Evolutionary conservation across 1,140 invertebrate genomes (phyloP).

Genomic region (Atta texana): DNA sequence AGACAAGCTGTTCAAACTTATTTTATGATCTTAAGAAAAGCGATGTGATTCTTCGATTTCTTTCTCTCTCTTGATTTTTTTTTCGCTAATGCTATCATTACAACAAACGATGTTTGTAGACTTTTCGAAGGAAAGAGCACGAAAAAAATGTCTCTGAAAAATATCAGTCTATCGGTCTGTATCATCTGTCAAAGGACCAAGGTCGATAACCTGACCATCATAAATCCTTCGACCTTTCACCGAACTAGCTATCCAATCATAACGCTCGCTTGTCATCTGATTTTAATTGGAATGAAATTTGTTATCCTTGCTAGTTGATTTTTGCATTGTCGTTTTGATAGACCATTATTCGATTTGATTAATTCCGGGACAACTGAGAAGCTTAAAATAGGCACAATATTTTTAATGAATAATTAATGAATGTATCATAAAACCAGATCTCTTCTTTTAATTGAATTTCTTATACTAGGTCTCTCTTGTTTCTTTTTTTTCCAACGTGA

Average conservation of each 20-base stretch:
- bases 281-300: conserved; percentile 56
- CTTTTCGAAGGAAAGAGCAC: background rate
- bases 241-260: conserved; percentile 33
- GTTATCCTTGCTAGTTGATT: conserved; percentile 19
- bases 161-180: conserved; percentile 3
- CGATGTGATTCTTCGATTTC: conserved; percentile 21
- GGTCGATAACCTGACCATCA: conserved; percentile 40
- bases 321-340: background rate
- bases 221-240: conserved; percentile 52
- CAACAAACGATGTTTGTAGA: background rate
- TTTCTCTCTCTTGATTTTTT: too few relatives aligned
- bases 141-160: conserved; percentile 6
- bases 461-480: too few relatives aligned
- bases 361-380: background rate
- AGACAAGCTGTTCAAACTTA: conserved; percentile 41
- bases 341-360: background rate
- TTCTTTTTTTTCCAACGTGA: too few relatives aligned
- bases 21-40: conserved; percentile 25
- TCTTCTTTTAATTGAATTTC: too few relatives aligned
- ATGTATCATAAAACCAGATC: background rate
- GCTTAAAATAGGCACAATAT: background rate
- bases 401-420: background rate
- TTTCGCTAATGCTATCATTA: conserved; percentile 46
- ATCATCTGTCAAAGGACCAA: conserved; percentile 40
- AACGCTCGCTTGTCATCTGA: conserved; percentile 48